Conservation (phyloP, 2,888 invertebrate species). For the Parnassius glacialis region DNA sequence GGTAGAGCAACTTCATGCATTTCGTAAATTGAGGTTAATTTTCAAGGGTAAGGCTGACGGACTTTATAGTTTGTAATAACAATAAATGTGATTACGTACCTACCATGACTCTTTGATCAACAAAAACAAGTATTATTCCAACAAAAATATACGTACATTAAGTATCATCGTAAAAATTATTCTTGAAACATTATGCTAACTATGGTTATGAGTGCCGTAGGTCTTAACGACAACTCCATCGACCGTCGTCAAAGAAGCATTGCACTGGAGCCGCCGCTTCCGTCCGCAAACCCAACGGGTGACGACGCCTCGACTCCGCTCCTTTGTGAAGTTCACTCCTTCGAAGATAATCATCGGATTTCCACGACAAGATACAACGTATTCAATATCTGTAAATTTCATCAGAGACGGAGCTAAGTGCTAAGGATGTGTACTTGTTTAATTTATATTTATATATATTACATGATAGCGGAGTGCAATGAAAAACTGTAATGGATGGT, state of each 20-base stretch:
- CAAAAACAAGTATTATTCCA: no score
- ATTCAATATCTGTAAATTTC: conserved; percentile 41
- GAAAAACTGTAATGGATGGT: no score
- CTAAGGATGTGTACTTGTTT: neutral
- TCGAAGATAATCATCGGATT: conserved; percentile 62
- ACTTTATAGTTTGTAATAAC: no score
- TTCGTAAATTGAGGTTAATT: no score
- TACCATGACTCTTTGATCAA: no score
- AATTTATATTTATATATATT: no score
- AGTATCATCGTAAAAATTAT: neutral
- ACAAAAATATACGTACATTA: neutral
- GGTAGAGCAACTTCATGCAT: no score
- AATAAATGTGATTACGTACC: no score
- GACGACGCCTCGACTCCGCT: conserved; percentile 44
- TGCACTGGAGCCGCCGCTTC: conserved; percentile 56
- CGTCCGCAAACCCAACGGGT: conserved; percentile 65
- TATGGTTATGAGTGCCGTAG: conserved; percentile 59
- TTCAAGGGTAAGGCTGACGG: no score
- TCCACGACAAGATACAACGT: conserved; percentile 57
- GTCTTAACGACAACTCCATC: conserved; percentile 47
- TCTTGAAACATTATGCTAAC: conserved; percentile 36
- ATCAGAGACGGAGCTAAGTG: conserved; percentile 4
- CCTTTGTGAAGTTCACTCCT: conserved; percentile 58
- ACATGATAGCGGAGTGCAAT: no score
- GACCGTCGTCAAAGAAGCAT: conserved; percentile 55